Evolutionary conservation across 53 echinoderm and acorn worm genomes (phyloP).

Genomic region (Echinarachnius parma): DNA sequence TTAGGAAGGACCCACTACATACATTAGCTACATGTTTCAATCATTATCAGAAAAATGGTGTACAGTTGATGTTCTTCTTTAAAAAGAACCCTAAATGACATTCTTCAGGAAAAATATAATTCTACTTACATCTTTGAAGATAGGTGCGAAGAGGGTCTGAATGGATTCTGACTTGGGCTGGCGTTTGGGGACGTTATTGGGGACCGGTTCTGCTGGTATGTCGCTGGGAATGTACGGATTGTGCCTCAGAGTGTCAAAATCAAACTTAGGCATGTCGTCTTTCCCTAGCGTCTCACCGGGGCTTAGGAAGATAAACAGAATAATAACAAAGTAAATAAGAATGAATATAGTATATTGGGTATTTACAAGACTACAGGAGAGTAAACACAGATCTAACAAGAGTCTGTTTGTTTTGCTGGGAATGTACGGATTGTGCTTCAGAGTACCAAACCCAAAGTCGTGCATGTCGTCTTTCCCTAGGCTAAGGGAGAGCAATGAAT

Average conservation of each 20-base stretch:
- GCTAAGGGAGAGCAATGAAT: too few relatives aligned
- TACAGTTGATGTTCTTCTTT: too few relatives aligned
- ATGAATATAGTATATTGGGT: background rate
- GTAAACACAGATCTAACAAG: background rate
- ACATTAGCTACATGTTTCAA: too few relatives aligned
- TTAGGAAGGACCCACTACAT: too few relatives aligned
- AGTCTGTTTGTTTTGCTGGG: too few relatives aligned
- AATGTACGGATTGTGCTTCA: too few relatives aligned
- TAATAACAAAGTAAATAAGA: background rate
- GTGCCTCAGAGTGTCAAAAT: conserved; percentile 57
- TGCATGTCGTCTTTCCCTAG: too few relatives aligned
- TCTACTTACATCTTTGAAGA: conserved; percentile 77
- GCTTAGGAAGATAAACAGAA: too few relatives aligned
- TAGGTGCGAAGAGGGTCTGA: conserved; percentile 70
- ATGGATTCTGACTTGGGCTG: conserved; percentile 84
- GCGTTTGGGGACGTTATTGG: conserved; percentile 35
- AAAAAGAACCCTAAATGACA: too few relatives aligned
- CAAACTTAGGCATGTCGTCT: conserved; percentile 24
- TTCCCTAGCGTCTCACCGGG: conserved; percentile 16
- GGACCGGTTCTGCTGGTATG: conserved; percentile 24
- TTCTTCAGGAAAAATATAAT: too few relatives aligned
- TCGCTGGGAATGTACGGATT: conserved; percentile 27
- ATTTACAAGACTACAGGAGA: background rate
- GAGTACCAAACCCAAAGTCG: too few relatives aligned
- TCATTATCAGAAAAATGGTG: too few relatives aligned